Evolutionary conservation across 2,113 vertebrate species (phyloP), one percentile per base, ranked within the genome.

Genomic region (Lates calcarifer): DNA sequence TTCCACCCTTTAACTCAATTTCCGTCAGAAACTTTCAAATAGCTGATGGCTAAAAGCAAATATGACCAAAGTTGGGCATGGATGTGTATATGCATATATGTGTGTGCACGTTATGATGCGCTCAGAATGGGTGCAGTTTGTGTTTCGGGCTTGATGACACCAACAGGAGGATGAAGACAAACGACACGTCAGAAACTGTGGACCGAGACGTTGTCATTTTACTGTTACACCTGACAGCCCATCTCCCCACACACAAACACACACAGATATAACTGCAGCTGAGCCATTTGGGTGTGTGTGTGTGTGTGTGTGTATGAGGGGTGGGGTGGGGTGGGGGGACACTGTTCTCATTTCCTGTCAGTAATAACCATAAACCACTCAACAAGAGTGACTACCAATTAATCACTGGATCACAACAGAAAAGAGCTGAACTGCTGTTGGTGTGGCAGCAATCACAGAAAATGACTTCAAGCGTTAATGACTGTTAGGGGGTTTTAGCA

Each of bases 81-180:
- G 24, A 26, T 29, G 51, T 61, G 37, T 68, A 41, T 53, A 55
- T 33, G 43, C 66, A 60, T 62, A 17, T 3, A 29, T 79, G 58
- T 29, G 17, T 69, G 65, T 83, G 51, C 65, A 66, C 10, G 28
- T 72, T 81, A 61, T 74, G 35, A 84, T 80, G 62, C 72, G 53
- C 31, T 58, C 45, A 49, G 51, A 29, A 56, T 57, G 61, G 83
- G 39, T 76, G 87, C 62, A 26, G 86, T 79, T 80, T 74, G 53
- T 51, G 68, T 84, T 77, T 56, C 20, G 7, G 75, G 53, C 73
- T 47, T 70, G 79, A 90, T 88, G 89, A 87, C 92, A 91, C 83
- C 83, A 76, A 83, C 81, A 77, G 80, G 74, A 87, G 73, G 86
- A 94, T 92, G 92, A 94, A 93, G 93, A 94, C 87, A 91, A 93